Percentiles rank a stretch among this genome's conserved stretches.
Evolutionary conservation across 1,140 invertebrate genomes (phyloP).

Genomic region (Heliconius congener): DNA sequence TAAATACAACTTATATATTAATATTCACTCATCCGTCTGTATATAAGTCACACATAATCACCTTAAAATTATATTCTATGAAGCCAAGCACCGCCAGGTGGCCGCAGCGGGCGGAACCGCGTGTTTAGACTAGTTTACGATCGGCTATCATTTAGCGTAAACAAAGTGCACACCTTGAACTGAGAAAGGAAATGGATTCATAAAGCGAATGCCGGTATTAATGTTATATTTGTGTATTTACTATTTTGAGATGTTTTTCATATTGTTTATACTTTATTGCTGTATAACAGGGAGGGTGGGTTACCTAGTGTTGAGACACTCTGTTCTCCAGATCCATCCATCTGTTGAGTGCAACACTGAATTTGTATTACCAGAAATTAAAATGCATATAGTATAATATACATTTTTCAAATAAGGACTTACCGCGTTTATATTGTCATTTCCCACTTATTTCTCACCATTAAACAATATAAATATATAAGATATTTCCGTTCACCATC

Average conservation of each 20-base stretch:
- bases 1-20: background rate
- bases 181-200: slow-evolving; percentile 1
- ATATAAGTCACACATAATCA: slow-evolving; percentile 1
- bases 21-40: background rate
- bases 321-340: too few species aligned
- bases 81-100: slow-evolving; percentile 41
- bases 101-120: slow-evolving; percentile 53
- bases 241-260: background rate
- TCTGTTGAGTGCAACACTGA: too few species aligned
- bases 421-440: too few species aligned
- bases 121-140: slow-evolving; percentile 49
- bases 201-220: slow-evolving; percentile 5
- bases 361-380: too few species aligned
- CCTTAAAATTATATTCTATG: background rate
- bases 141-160: slow-evolving; percentile 40
- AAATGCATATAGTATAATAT: too few species aligned
- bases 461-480: too few species aligned
- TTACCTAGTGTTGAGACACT: too few species aligned
- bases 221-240: slow-evolving; percentile 1
- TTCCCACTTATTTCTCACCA: too few species aligned
- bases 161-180: slow-evolving; percentile 36
- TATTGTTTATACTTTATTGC: too few species aligned
- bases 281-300: too few species aligned
- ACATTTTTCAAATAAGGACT: too few species aligned
- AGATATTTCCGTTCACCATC: too few species aligned